phyloP scores from a whole-genome alignment of 2,113 vertebrate genomes.

The Chrysemys picta region DNA sequence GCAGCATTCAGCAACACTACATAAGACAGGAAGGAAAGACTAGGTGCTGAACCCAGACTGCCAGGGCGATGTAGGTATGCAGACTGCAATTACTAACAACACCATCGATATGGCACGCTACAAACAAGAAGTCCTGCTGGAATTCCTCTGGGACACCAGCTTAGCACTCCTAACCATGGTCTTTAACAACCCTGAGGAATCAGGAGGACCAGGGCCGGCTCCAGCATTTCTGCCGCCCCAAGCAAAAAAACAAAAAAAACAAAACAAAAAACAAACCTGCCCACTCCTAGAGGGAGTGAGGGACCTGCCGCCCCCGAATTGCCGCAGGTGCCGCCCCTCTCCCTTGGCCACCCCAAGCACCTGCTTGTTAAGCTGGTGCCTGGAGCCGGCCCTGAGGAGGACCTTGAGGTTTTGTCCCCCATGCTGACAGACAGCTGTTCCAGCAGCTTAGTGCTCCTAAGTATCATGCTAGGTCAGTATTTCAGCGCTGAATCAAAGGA shows the following conservation, averaged over 20 bases:
- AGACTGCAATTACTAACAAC: not conserved
- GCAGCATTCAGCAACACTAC: not conserved
- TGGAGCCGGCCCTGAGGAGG: not conserved
- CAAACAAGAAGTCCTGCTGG: not conserved
- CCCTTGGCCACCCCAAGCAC: too few relatives aligned
- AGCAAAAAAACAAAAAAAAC: too few relatives aligned
- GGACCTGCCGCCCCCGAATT: too few relatives aligned
- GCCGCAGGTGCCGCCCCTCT: too few relatives aligned
- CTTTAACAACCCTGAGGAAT: not conserved
- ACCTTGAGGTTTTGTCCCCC: not conserved
- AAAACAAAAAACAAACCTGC: too few relatives aligned
- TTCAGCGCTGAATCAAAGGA: not conserved
- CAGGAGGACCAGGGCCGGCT: not conserved
- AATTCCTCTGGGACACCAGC: not conserved
- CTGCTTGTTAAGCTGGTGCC: too few relatives aligned
- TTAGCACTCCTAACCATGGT: not conserved
- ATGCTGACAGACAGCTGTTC: not conserved
- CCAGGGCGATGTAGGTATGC: not conserved
- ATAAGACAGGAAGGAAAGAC: not conserved
- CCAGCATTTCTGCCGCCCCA: too few relatives aligned
- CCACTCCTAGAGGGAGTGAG: too few relatives aligned
- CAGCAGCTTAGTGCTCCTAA: not conserved
- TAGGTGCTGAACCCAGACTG: not conserved
- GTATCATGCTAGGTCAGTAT: not conserved
- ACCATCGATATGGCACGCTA: not conserved